Conservation (phyloP, 2,888 invertebrate species). For the Acleris cristana region DNA sequence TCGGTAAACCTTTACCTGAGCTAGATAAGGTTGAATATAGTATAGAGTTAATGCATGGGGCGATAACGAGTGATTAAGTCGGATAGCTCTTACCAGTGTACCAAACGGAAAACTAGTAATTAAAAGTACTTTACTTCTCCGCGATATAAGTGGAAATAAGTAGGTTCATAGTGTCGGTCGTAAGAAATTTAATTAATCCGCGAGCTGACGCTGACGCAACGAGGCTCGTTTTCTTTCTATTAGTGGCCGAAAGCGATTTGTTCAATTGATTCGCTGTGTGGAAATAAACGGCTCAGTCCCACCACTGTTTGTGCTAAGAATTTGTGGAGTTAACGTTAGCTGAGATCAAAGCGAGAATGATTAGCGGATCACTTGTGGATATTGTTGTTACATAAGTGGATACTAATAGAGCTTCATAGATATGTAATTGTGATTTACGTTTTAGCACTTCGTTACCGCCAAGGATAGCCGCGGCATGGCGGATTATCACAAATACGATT, state of each 20-base stretch:
- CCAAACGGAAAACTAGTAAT: slow-evolving; percentile 80
- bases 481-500: slow-evolving; percentile 23
- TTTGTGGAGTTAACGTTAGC: slow-evolving; percentile 74
- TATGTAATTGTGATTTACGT: slow-evolving; percentile 66
- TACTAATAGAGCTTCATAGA: slow-evolving; percentile 64
- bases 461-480: slow-evolving; percentile 51
- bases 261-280: slow-evolving; percentile 73
- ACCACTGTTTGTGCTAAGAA: slow-evolving; percentile 71
- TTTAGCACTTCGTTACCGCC: slow-evolving; percentile 71
- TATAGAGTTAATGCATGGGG: slow-evolving; percentile 44
- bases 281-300: slow-evolving; percentile 66
- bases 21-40: slow-evolving; percentile 58
- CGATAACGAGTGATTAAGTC: slow-evolving; percentile 65
- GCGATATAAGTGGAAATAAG: slow-evolving; percentile 65
- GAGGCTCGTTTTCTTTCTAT: slow-evolving; percentile 70
- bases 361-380: slow-evolving; percentile 73
- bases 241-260: slow-evolving; percentile 71
- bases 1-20: slow-evolving; percentile 56
- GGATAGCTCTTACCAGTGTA: slow-evolving; percentile 76
- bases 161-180: slow-evolving; percentile 59
- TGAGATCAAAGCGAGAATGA: slow-evolving; percentile 70
- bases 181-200: slow-evolving; percentile 79
- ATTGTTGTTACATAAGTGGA: slow-evolving; percentile 70
- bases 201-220: slow-evolving; percentile 70
- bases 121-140: slow-evolving; percentile 69